A percentile compares a stretch with the other conserved stretches of the same genome.
Conservation (phyloP, 2,797 vertebrate species). For the Cottoperca gobio region DNA sequence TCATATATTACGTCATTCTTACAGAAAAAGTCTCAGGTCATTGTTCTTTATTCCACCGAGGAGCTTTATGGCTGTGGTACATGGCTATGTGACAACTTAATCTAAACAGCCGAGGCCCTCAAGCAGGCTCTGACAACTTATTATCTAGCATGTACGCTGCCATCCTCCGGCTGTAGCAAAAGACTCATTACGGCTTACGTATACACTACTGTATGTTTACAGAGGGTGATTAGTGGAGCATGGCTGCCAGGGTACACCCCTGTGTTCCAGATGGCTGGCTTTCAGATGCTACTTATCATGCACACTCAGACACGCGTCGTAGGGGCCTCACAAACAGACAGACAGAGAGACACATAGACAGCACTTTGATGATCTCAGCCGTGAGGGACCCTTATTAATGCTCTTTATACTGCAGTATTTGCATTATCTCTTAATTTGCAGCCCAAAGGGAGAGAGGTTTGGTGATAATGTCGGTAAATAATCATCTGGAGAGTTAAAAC, state of each 20-base stretch:
- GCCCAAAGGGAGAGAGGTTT: background rate
- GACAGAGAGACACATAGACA: background rate
- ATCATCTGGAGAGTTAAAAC: slow-evolving; percentile 1
- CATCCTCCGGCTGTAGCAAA: slow-evolving; percentile 49
- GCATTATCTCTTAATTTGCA: slow-evolving; percentile 16
- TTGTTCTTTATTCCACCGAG: background rate
- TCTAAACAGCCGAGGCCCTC: slow-evolving; percentile 35
- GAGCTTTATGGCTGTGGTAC: background rate
- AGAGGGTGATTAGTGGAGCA: slow-evolving; percentile 60
- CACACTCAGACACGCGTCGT: slow-evolving; percentile 33
- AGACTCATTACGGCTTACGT: slow-evolving; percentile 61
- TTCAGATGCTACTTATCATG: slow-evolving; percentile 55
- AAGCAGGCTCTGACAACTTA: slow-evolving; percentile 34
- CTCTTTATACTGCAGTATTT: slow-evolving; percentile 13
- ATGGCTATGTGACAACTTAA: slow-evolving; percentile 1
- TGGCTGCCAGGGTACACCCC: slow-evolving; percentile 60
- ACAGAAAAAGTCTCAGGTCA: background rate
- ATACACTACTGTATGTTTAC: slow-evolving; percentile 78
- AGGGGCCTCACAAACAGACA: slow-evolving; percentile 6
- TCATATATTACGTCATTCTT: background rate
- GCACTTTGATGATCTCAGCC: slow-evolving; percentile 28
- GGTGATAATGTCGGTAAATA: background rate
- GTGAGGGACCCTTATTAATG: background rate
- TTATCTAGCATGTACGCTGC: slow-evolving; percentile 46
- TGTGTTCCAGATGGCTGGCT: slow-evolving; percentile 67